These are phyloP conservation scores for Plectrocnemia conspersa DNA, from an alignment of 1,140 invertebrate species.

Conservation along the genomic window DNA sequence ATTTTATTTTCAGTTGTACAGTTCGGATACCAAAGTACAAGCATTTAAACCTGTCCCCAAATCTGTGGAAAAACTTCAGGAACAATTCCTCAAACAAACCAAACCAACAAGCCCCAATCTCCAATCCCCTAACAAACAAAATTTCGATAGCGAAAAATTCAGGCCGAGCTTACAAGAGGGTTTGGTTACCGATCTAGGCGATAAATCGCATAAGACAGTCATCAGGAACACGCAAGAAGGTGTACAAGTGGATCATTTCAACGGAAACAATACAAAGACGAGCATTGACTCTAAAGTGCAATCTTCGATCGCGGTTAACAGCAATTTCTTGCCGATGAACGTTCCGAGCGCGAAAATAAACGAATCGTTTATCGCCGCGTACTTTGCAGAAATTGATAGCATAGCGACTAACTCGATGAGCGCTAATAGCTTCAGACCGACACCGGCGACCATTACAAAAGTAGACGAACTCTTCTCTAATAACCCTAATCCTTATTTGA, in stretches of 20 bases:
- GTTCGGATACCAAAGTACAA: neutral
- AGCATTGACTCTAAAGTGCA: conserved; percentile 34
- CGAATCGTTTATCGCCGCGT: conserved; percentile 2
- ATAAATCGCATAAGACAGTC: conserved; percentile 39
- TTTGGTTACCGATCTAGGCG: conserved; percentile 15
- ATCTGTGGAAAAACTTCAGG: conserved; percentile 45
- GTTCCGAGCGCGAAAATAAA: conserved; percentile 7
- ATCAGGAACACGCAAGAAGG: conserved; percentile 37
- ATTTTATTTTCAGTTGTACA: neutral
- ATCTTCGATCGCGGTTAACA: conserved; percentile 12
- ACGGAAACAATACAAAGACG: conserved; percentile 13
- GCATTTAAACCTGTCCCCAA: conserved; percentile 45
- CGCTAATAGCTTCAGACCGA: conserved; percentile 11
- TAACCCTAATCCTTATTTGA: conserved; percentile 17
- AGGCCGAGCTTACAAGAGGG: conserved; percentile 17
- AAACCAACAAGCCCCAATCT: conserved; percentile 48
- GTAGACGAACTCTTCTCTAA: no score
- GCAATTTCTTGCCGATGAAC: conserved; percentile 11
- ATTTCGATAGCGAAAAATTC: conserved; percentile 35
- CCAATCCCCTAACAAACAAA: conserved; percentile 54
- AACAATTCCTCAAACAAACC: conserved; percentile 40
- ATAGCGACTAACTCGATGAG: conserved; percentile 25
- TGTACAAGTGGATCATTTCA: neutral
- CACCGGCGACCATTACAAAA: conserved; percentile 11
- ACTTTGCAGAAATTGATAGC: conserved; percentile 24